Percentiles rank a stretch among this genome's conserved stretches.
phyloP scores from a whole-genome alignment of 1,140 invertebrate species.

The Leptinotarsa undecemlineata region DNA sequence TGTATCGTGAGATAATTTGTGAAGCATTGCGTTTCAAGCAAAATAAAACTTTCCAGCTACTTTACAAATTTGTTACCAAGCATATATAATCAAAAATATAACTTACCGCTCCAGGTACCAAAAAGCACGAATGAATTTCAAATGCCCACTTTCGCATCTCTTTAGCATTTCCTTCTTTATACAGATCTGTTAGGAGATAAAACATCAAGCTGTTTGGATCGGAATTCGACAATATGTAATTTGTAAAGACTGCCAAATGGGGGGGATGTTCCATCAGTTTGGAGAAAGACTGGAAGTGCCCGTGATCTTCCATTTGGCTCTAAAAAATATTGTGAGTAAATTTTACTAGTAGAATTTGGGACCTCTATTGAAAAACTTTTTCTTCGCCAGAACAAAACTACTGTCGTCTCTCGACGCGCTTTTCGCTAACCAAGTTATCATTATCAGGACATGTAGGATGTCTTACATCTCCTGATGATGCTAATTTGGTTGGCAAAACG shows the following conservation, averaged over 20 bases:
- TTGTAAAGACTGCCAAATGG: constrained; percentile 86
- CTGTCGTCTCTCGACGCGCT: too few relatives aligned
- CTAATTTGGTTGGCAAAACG: too few relatives aligned
- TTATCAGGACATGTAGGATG: too few relatives aligned
- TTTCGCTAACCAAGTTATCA: too few relatives aligned
- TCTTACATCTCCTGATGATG: too few relatives aligned
- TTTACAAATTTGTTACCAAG: too few relatives aligned
- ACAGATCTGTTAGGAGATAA: constrained; percentile 84
- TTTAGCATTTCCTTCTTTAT: constrained; percentile 82
- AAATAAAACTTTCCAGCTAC: too few relatives aligned
- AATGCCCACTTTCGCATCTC: constrained; percentile 96
- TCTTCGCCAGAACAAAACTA: too few relatives aligned
- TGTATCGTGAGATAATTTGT: too few relatives aligned
- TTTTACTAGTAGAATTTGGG: neutral
- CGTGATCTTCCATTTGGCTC: constrained; percentile 74
- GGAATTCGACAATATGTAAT: constrained; percentile 84
- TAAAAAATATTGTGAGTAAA: constrained; percentile 44
- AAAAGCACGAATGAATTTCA: constrained; percentile 95
- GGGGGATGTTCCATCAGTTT: constrained; percentile 70
- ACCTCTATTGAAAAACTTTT: too few relatives aligned
- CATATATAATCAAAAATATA: neutral
- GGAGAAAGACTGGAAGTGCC: constrained; percentile 76
- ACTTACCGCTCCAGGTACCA: constrained; percentile 83
- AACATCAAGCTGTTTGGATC: constrained; percentile 86
- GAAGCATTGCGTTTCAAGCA: too few relatives aligned